A percentile compares a stretch with the other conserved stretches of the same genome.
These are phyloP conservation scores for Melikaiella ostensackeni DNA, from an alignment of 2,888 invertebrate species.

Conservation along the genomic window DNA sequence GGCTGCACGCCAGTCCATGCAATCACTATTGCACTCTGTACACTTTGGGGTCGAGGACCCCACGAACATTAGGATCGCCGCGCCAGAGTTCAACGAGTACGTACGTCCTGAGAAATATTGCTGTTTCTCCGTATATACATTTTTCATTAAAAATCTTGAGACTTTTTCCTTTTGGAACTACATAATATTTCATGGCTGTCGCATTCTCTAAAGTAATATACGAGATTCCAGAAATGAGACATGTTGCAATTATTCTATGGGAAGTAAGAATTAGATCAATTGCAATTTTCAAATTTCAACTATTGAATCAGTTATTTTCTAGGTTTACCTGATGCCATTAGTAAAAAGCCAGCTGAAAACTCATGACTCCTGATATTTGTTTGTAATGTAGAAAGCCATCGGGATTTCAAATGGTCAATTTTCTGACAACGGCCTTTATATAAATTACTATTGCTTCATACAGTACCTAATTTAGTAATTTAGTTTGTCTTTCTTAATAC, in stretches of 20 bases:
- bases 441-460: too few relatives aligned
- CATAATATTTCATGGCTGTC: background rate
- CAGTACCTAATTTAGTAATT: too few relatives aligned
- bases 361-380: too few relatives aligned
- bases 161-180: slow-evolving; percentile 15
- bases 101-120: slow-evolving; percentile 12
- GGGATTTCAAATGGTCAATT: too few relatives aligned
- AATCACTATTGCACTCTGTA: slow-evolving; percentile 52
- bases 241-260: background rate
- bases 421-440: too few relatives aligned
- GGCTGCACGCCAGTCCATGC: slow-evolving; percentile 58
- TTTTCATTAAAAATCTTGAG: slow-evolving; percentile 39
- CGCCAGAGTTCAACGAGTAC: slow-evolving; percentile 6
- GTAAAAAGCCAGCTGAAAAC: too few relatives aligned
- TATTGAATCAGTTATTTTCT: too few relatives aligned
- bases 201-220: background rate
- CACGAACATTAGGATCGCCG: slow-evolving; percentile 36
- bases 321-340: too few relatives aligned
- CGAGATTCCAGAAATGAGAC: background rate
- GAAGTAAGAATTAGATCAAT: background rate
- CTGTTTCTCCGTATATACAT: slow-evolving; percentile 42
- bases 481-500: too few relatives aligned
- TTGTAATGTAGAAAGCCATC: too few relatives aligned
- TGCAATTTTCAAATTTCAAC: too few relatives aligned
- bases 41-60: slow-evolving; percentile 62